These are phyloP conservation scores for Fragum fragum DNA, from an alignment of 2,888 invertebrate species.

Conservation along the genomic window DNA sequence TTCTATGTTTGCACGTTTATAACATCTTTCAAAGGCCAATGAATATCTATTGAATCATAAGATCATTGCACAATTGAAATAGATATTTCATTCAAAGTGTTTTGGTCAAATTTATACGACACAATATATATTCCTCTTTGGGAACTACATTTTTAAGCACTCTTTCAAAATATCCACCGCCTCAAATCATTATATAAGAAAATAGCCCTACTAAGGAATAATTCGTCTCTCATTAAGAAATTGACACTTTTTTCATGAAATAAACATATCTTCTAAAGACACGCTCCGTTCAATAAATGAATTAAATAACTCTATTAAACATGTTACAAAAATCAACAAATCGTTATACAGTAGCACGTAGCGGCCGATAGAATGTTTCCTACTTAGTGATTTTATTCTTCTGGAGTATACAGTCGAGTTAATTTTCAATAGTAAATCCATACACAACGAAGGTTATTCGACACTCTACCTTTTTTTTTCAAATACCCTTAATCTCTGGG, in stretches of 20 bases:
- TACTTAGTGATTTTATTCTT: slow-evolving; percentile 2
- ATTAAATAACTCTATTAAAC: neutral
- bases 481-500: neutral
- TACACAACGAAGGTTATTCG: neutral
- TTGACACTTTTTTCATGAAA: neutral
- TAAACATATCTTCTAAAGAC: neutral
- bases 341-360: neutral
- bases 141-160: no score
- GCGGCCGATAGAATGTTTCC: neutral
- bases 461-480: slow-evolving; percentile 2
- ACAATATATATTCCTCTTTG: no score
- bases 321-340: neutral
- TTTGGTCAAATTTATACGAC: no score
- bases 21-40: no score
- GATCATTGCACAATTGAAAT: no score
- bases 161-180: no score
- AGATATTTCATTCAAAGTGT: no score
- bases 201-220: neutral
- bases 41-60: no score
- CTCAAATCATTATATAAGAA: no score
- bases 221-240: neutral
- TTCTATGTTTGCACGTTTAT: no score
- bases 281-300: neutral
- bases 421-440: neutral
- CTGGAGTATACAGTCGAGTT: neutral